Evolutionary conservation across 53 echinoderm and acorn worm genomes (phyloP).

Genomic region (Patiria pectinifera): DNA sequence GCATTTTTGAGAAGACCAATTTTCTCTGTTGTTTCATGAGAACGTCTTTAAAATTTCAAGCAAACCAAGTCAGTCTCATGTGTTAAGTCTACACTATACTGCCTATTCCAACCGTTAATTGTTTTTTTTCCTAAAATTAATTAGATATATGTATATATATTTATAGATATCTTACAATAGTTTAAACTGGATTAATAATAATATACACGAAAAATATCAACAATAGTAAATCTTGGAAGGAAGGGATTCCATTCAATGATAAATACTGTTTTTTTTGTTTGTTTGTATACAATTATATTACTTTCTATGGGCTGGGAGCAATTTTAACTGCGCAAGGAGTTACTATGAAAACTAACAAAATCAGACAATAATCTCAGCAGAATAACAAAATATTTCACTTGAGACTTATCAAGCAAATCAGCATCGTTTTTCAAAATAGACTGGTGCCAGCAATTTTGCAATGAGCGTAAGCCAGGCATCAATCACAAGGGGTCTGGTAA

Average conservation of each 20-base stretch:
- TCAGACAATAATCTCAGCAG: not conserved
- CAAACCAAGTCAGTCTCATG: not conserved
- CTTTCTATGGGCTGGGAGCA: constrained; percentile 54
- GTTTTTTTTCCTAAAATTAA: not conserved
- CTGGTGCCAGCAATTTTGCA: not conserved
- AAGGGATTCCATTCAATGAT: constrained; percentile 58
- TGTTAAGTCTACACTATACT: constrained; percentile 8
- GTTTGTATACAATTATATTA: constrained; percentile 54
- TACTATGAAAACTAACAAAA: not conserved
- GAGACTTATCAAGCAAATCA: too few species aligned
- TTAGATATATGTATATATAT: constrained; percentile 50
- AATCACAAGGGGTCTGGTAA: not conserved
- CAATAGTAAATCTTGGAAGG: constrained; percentile 64
- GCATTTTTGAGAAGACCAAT: not conserved
- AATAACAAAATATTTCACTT: too few species aligned
- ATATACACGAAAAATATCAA: constrained; percentile 66
- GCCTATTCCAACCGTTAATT: not conserved
- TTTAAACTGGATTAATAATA: constrained; percentile 66
- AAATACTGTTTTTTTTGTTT: constrained; percentile 46
- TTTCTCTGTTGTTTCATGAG: not conserved
- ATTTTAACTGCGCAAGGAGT: constrained; percentile 14
- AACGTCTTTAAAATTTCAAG: not conserved
- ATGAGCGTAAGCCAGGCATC: not conserved
- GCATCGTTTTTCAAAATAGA: not conserved
- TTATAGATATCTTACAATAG: constrained; percentile 54